phyloP scores from a whole-genome alignment of 2,797 vertebrate species.

The Sebastes umbrosus region DNA sequence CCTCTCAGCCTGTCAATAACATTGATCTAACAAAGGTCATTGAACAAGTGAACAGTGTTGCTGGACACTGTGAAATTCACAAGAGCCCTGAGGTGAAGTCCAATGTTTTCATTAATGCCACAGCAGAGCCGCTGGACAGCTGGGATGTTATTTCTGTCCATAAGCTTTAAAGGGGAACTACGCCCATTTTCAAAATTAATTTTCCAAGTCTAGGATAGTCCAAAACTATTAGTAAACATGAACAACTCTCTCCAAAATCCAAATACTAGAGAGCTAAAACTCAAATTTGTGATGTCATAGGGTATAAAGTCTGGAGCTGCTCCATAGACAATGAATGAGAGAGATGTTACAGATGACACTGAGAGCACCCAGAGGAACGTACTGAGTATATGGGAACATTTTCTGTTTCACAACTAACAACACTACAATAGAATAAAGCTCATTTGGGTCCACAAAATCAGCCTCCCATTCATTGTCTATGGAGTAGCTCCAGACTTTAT shows the following conservation, averaged over 20 bases:
- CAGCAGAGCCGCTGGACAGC: background rate
- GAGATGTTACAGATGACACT: too few relatives aligned
- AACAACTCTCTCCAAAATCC: background rate
- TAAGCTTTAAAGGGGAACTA: background rate
- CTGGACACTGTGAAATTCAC: background rate
- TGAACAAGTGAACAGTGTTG: background rate
- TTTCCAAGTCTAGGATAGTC: too few relatives aligned
- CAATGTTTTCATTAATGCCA: constrained; percentile 15
- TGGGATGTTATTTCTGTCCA: constrained; percentile 6
- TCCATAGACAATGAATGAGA: too few relatives aligned
- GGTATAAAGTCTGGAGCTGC: too few relatives aligned
- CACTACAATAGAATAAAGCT: too few relatives aligned
- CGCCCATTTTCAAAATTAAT: too few relatives aligned
- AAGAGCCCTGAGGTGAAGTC: constrained; percentile 14
- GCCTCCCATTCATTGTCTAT: too few relatives aligned
- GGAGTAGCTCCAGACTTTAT: too few relatives aligned
- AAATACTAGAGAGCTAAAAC: background rate
- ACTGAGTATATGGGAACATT: too few relatives aligned
- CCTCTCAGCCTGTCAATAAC: background rate
- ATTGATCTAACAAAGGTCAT: constrained; percentile 11
- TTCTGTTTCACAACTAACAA: too few relatives aligned
- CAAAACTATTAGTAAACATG: background rate
- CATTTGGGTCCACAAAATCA: too few relatives aligned
- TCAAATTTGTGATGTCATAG: background rate
- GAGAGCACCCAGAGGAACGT: too few relatives aligned